These are phyloP conservation scores for Trachelipus rathkii DNA, from an alignment of 1,140 invertebrate genomes.

Conservation along the genomic window DNA sequence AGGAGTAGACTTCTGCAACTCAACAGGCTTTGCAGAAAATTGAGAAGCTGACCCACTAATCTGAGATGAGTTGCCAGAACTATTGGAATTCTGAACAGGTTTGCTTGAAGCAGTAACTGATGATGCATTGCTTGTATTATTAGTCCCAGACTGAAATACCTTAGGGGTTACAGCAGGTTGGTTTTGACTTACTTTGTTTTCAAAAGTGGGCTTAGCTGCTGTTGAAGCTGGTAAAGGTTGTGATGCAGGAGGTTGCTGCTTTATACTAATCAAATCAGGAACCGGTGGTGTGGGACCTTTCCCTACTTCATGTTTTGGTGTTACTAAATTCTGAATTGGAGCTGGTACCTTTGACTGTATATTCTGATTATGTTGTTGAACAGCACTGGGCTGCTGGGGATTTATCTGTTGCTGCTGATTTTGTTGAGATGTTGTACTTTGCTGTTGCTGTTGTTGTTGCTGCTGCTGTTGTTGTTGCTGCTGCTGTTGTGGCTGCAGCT, in stretches of 20 bases:
- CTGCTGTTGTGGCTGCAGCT: conserved; percentile 46
- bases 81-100: conserved; percentile 19
- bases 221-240: conserved; percentile 8
- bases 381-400: neutral
- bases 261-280: conserved; percentile 6
- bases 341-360: neutral
- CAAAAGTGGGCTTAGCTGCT: conserved; percentile 17
- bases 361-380: neutral
- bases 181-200: conserved; percentile 11
- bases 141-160: conserved; percentile 34
- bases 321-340: neutral
- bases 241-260: neutral
- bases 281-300: neutral
- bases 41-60: neutral
- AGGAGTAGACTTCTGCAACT: neutral
- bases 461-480: conserved; percentile 46
- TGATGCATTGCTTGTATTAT: conserved; percentile 24
- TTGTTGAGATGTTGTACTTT: conserved; percentile 14
- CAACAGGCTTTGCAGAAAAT: neutral
- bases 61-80: conserved; percentile 4
- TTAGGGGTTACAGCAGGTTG: conserved; percentile 26
- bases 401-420: conserved; percentile 7
- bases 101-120: conserved; percentile 28
- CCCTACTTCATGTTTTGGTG: neutral
- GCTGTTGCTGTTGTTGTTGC: conserved; percentile 40